Conservation (phyloP, 2,113 vertebrate genomes). For the Desmodus rotundus region DNA sequence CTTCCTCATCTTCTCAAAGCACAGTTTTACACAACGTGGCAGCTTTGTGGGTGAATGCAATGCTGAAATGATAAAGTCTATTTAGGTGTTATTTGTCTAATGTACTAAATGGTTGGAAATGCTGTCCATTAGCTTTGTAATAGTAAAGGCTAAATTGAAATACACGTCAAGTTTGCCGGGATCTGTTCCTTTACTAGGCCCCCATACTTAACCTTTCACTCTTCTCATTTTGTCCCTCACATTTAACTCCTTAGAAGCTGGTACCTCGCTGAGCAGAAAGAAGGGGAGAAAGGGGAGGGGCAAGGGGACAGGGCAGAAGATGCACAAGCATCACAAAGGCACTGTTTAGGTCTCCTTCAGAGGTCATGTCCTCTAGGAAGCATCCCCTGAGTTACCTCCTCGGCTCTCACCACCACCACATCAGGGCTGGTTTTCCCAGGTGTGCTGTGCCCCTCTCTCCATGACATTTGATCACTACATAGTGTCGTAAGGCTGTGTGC, state of each 20-base stretch:
- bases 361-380: not conserved
- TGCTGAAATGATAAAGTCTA: not conserved
- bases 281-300: fast-evolving
- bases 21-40: not conserved
- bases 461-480: fast-evolving
- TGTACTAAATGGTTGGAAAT: not conserved
- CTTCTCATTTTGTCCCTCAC: not conserved
- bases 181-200: not conserved
- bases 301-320: too few species aligned
- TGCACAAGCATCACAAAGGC: not conserved
- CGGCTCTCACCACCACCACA: not conserved
- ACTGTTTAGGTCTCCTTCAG: not conserved
- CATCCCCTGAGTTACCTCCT: not conserved
- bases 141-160: not conserved
- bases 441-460: not conserved
- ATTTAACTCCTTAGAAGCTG: not conserved
- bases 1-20: not conserved
- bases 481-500: not conserved
- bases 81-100: not conserved
- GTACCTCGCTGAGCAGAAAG: not conserved
- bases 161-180: not conserved
- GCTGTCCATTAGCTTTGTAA: not conserved
- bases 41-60: not conserved
- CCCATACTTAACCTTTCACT: not conserved
- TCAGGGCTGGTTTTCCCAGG: not conserved